A percentile compares a stretch with the other conserved stretches of the same genome.
Evolutionary conservation across 2,888 invertebrate species (phyloP).

Genomic region (Hirtodrosophila duncani): DNA sequence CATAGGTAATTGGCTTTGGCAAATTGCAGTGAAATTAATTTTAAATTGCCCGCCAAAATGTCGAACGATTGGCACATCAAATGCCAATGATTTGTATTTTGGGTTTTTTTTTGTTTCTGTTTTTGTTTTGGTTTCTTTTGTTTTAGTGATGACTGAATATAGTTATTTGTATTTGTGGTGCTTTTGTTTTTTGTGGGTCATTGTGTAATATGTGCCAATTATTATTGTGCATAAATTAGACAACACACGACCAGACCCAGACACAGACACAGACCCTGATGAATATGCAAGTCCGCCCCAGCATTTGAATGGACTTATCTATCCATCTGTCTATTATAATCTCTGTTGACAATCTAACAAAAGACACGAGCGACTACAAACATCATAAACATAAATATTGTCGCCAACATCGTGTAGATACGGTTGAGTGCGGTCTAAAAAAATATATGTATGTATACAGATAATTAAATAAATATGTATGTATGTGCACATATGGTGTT

Average conservation of each 20-base stretch:
- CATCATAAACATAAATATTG: constrained; percentile 11
- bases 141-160: constrained; percentile 27
- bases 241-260: background rate
- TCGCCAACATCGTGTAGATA: constrained; percentile 27
- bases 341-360: constrained; percentile 16
- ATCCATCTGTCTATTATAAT: constrained; percentile 43
- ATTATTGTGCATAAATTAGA: constrained; percentile 64
- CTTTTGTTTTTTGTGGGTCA: constrained; percentile 30
- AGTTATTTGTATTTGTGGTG: constrained; percentile 10
- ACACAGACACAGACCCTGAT: constrained; percentile 31
- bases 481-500: background rate
- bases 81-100: constrained; percentile 59
- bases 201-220: constrained; percentile 66
- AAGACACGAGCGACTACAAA: too few relatives aligned
- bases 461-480: too few relatives aligned
- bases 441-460: constrained; percentile 3
- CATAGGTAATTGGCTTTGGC: constrained; percentile 52
- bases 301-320: constrained; percentile 23
- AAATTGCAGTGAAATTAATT: constrained; percentile 68
- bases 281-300: constrained; percentile 48
- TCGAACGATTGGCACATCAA: constrained; percentile 64
- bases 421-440: constrained; percentile 26
- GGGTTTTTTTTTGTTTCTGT: constrained; percentile 17
- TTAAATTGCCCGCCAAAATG: constrained; percentile 69
- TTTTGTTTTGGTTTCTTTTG: constrained; percentile 9